Conservation (phyloP, 2,888 invertebrate species). For the Drepanosiphum platanoidis region DNA sequence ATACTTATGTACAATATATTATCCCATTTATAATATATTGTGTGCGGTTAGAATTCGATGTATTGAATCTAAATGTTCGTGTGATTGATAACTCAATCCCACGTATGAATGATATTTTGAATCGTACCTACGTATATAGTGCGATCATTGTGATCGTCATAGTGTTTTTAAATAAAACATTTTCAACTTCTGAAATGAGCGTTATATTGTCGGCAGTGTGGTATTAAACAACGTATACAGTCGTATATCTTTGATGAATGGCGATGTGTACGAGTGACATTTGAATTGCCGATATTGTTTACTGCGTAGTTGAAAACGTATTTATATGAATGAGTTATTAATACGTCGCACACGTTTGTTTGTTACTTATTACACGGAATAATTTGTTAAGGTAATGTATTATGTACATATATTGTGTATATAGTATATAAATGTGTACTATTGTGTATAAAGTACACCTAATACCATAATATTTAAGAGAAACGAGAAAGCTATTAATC, state of each 20-base stretch:
- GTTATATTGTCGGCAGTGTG: not conserved
- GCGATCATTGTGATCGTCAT: not conserved
- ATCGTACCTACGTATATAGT: not conserved
- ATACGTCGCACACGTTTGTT: not conserved
- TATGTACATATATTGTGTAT: not conserved
- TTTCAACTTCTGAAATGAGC: not conserved
- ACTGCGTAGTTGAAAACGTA: not conserved
- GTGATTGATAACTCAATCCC: not conserved
- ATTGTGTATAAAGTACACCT: not conserved
- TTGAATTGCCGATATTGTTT: not conserved
- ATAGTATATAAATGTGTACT: not conserved
- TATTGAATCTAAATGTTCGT: not conserved
- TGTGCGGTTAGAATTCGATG: not conserved
- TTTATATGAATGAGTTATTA: slow-evolving; percentile 11
- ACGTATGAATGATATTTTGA: not conserved
- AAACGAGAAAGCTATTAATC: slow-evolving; percentile 15
- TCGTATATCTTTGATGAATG: not conserved
- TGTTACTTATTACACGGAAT: not conserved
- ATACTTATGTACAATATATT: too few relatives aligned
- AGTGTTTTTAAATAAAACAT: not conserved
- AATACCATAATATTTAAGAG: slow-evolving; percentile 23
- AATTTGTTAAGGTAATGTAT: not conserved
- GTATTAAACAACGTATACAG: not conserved
- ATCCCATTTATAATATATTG: too few relatives aligned
- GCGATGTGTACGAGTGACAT: not conserved